Conservation (phyloP, 2,888 invertebrate genomes). For the Harpagoxenus sublaevis region DNA sequence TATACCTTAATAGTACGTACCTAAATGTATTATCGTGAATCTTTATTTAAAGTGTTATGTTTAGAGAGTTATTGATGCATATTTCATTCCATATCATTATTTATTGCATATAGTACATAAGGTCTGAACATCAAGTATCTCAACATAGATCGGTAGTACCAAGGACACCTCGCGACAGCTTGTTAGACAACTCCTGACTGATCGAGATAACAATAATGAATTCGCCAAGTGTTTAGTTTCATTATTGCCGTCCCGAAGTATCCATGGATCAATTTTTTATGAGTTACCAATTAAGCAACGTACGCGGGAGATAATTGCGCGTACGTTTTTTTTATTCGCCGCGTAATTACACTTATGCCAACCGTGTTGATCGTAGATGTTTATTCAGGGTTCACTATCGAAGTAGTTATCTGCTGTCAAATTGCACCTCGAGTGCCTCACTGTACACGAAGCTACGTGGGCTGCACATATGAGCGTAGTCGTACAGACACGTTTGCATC, state of each 20-base stretch:
- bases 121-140: background rate
- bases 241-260: background rate
- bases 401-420: constrained; percentile 62
- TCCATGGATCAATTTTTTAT: constrained; percentile 59
- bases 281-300: constrained; percentile 44
- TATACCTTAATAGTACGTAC: background rate
- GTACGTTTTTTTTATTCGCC: background rate
- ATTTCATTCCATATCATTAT: background rate
- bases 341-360: constrained; percentile 54
- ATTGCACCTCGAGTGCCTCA: constrained; percentile 53
- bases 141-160: background rate
- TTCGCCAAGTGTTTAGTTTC: background rate
- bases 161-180: background rate
- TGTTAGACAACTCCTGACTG: background rate
- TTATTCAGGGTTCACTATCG: constrained; percentile 57
- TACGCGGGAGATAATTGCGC: constrained; percentile 1
- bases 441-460: background rate
- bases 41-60: background rate
- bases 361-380: constrained; percentile 41
- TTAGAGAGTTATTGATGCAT: background rate
- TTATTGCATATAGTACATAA: background rate
- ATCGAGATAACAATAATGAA: constrained; percentile 4
- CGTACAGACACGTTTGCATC: background rate
- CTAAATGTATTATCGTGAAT: background rate
- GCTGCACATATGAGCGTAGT: constrained; percentile 5